Conservation (phyloP, 2,888 invertebrate genomes). For the Tetheella fluctuosa region DNA sequence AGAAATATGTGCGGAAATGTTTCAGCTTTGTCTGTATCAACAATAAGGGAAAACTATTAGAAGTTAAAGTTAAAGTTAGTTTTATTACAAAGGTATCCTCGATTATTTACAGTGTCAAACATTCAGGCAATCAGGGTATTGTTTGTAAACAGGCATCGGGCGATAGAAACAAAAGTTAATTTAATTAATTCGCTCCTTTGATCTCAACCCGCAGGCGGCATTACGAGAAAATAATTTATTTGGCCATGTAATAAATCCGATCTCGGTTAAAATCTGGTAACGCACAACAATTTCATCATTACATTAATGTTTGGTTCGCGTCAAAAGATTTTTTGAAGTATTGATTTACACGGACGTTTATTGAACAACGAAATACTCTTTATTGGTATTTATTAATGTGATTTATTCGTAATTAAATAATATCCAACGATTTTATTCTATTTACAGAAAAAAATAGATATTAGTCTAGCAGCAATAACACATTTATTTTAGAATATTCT, state of each 20-base stretch:
- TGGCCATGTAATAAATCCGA: slow-evolving; percentile 20
- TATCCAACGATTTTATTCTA: too few species aligned
- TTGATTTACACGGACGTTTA: too few species aligned
- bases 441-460: too few species aligned
- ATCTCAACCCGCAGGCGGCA: slow-evolving; percentile 37
- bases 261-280: slow-evolving; percentile 33
- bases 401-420: too few species aligned
- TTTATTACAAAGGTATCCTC: neutral
- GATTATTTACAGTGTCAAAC: slow-evolving; percentile 1
- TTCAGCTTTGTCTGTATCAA: too few species aligned
- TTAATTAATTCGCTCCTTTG: slow-evolving; percentile 47
- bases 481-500: too few species aligned
- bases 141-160: slow-evolving; percentile 24
- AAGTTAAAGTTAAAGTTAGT: too few species aligned
- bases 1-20: too few species aligned
- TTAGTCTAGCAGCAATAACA: too few species aligned
- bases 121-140: slow-evolving; percentile 17
- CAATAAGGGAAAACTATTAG: too few species aligned
- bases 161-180: slow-evolving; percentile 47
- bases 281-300: slow-evolving; percentile 30
- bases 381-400: too few species aligned
- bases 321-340: neutral
- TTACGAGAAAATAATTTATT: slow-evolving; percentile 39
- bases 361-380: too few species aligned
- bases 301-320: slow-evolving; percentile 11